Conservation (phyloP, 2,797 vertebrate species). For the Anniella stebbinsi region DNA sequence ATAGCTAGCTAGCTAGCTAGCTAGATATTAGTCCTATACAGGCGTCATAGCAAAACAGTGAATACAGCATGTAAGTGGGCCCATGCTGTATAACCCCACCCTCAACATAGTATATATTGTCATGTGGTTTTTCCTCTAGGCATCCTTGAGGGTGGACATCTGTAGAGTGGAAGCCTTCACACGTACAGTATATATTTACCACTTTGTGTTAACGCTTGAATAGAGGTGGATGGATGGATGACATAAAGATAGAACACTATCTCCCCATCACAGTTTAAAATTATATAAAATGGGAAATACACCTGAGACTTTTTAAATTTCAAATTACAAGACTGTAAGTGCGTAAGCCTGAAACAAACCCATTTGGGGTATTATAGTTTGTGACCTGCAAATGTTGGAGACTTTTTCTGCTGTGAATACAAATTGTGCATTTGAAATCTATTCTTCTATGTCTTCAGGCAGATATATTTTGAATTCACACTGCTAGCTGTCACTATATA, state of each 20-base stretch:
- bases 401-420: not conserved
- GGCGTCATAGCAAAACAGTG: too few relatives aligned
- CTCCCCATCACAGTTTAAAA: not conserved
- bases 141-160: too few relatives aligned
- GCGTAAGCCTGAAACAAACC: not conserved
- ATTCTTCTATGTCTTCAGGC: conserved; percentile 10
- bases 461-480: conserved; percentile 16
- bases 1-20: not conserved
- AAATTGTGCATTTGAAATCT: conserved; percentile 3
- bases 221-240: not conserved
- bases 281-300: not conserved
- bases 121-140: too few relatives aligned
- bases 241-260: not conserved
- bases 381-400: not conserved
- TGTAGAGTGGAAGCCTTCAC: too few relatives aligned
- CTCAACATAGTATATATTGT: too few relatives aligned
- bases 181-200: too few relatives aligned
- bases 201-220: too few relatives aligned
- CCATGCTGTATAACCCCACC: too few relatives aligned
- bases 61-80: too few relatives aligned
- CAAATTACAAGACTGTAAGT: not conserved
- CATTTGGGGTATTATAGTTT: not conserved
- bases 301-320: not conserved
- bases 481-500: not conserved
- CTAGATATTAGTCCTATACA: not conserved